These are phyloP conservation scores for Sylvilagus floridanus DNA, from an alignment of 2,797 vertebrate species.

Conservation along the genomic window DNA sequence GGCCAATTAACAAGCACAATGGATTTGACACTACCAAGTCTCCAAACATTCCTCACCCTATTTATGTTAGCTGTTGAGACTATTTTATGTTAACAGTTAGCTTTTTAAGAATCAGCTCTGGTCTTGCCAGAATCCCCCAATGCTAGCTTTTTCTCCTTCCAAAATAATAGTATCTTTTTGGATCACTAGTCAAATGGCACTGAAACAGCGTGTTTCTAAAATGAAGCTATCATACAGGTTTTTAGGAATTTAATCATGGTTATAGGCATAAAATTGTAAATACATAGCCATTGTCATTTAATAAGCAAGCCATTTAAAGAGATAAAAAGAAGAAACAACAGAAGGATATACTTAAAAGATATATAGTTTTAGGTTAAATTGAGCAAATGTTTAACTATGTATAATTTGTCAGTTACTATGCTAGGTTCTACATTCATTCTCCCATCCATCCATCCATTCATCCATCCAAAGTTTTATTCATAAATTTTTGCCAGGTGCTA, in stretches of 20 bases:
- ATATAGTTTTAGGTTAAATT: not conserved
- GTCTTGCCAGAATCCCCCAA: not conserved
- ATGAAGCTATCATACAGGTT: not conserved
- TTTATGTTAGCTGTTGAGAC: not conserved
- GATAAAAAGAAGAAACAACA: not conserved
- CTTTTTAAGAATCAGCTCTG: not conserved
- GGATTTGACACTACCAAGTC: not conserved
- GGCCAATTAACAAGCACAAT: not conserved
- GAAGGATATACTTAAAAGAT: not conserved
- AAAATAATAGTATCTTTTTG: slow-evolving; percentile 9
- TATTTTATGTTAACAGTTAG: not conserved
- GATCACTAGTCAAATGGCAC: not conserved
- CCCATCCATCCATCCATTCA: not conserved
- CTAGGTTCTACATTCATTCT: not conserved
- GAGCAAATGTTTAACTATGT: not conserved
- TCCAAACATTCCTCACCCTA: not conserved
- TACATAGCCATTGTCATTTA: not conserved
- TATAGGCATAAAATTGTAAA: slow-evolving; percentile 15
- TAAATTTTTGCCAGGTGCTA: not conserved
- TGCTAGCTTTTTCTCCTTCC: not conserved
- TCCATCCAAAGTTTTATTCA: not conserved
- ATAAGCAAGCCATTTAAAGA: not conserved
- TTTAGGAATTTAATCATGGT: not conserved
- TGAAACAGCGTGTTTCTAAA: not conserved
- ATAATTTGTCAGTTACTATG: not conserved